Percentiles rank a stretch among this genome's conserved stretches.
These are phyloP conservation scores for Scylla paramamosain DNA, from an alignment of 1,140 invertebrate species.

Conservation along the genomic window DNA sequence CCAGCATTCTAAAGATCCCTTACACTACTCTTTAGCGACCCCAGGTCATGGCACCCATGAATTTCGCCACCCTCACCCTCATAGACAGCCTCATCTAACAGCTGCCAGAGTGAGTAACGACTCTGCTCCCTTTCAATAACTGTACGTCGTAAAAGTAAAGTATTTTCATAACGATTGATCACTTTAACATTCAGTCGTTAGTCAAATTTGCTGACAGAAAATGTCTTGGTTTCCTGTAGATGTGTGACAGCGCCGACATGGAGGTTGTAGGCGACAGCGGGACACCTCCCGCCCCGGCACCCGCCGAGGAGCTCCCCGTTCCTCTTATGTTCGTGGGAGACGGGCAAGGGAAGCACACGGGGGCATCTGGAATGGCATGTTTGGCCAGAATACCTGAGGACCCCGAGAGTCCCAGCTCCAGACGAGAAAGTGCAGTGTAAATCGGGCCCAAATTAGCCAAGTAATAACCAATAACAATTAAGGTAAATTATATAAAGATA, in stretches of 20 bases:
- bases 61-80: conserved; percentile 56
- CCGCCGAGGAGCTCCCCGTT: conserved; percentile 47
- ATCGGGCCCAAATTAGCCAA: conserved; percentile 43
- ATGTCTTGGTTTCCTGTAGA: conserved; percentile 14
- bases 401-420: conserved; percentile 60
- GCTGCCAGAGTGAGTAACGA: conserved; percentile 55
- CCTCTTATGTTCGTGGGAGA: conserved; percentile 61
- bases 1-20: conserved; percentile 31
- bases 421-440: conserved; percentile 70
- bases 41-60: conserved; percentile 50
- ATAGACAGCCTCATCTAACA: conserved; percentile 49
- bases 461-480: background rate
- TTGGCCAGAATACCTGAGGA: conserved; percentile 67
- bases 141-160: background rate
- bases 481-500: background rate
- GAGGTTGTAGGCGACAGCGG: conserved; percentile 58
- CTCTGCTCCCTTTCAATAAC: background rate
- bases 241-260: conserved; percentile 59
- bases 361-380: background rate
- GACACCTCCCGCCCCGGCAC: conserved; percentile 64
- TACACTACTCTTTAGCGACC: conserved; percentile 54
- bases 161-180: background rate
- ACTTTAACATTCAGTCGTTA: background rate
- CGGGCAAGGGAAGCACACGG: background rate
- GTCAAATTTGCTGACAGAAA: background rate